A percentile compares a stretch with the other conserved stretches of the same genome.
Evolutionary conservation across 2,888 invertebrate species (phyloP).

Genomic region (Cylindroiulus punctatus): DNA sequence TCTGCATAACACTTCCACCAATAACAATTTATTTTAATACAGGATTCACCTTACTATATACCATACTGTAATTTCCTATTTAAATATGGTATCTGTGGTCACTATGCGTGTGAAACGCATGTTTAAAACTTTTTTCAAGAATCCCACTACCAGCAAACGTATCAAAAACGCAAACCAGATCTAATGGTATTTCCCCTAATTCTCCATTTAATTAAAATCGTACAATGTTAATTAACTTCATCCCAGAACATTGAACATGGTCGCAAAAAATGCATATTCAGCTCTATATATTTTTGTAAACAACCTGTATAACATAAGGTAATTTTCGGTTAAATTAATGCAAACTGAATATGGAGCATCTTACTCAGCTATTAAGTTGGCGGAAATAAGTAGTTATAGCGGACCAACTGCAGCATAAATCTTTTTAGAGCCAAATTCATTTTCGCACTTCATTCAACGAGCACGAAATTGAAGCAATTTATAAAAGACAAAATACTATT

Average conservation of each 20-base stretch:
- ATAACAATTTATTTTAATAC: no score
- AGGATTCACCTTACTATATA: no score
- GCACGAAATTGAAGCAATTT: not conserved
- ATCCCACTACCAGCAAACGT: not conserved
- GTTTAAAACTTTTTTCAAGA: no score
- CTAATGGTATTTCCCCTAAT: not conserved
- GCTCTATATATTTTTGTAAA: not conserved
- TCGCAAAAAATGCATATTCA: conserved; percentile 7
- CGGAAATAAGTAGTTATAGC: not conserved
- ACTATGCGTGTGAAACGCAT: no score
- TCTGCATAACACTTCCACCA: no score
- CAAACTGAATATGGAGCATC: not conserved
- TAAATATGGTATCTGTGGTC: no score
- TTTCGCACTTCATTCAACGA: not conserved
- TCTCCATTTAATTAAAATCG: not conserved
- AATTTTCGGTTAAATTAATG: not conserved
- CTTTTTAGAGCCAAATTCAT: not conserved
- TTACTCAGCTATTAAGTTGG: not conserved
- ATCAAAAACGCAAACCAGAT: not conserved
- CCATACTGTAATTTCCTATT: no score
- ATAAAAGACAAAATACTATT: not conserved
- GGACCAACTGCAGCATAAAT: not conserved
- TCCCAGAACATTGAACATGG: not conserved
- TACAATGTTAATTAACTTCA: not conserved
- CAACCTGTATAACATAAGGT: not conserved